Evolutionary conservation across 2,888 invertebrate species (phyloP).

Genomic region (Ecliptopera silaceata): DNA sequence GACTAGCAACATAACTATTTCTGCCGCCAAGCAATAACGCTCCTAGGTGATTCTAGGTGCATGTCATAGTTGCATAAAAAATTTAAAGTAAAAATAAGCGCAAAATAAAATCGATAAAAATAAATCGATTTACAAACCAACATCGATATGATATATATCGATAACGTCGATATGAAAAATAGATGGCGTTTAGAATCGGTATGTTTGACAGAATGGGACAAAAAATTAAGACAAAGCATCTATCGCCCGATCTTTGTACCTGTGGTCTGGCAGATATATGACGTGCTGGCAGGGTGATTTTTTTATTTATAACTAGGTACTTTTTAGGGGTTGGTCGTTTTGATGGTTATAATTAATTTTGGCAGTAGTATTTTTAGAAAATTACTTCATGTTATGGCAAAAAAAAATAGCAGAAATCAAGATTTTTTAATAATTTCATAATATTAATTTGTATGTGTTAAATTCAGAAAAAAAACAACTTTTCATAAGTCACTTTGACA

Average conservation of each 20-base stretch:
- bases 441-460: too few relatives aligned
- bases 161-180: constrained; percentile 61
- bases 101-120: constrained; percentile 13
- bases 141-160: too few relatives aligned
- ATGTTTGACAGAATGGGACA: constrained; percentile 54
- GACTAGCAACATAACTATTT: too few relatives aligned
- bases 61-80: too few relatives aligned
- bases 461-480: too few relatives aligned
- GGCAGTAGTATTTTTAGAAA: neutral
- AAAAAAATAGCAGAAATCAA: too few relatives aligned
- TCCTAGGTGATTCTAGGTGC: too few relatives aligned
- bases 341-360: constrained; percentile 15
- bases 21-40: too few relatives aligned
- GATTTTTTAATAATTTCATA: too few relatives aligned
- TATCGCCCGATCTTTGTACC: constrained; percentile 58
- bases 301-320: constrained; percentile 23
- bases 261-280: constrained; percentile 40
- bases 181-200: constrained; percentile 62
- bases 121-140: constrained; percentile 49
- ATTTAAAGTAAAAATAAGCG: too few relatives aligned
- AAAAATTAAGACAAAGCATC: constrained; percentile 59
- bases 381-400: too few relatives aligned
- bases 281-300: constrained; percentile 25
- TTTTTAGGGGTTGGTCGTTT: constrained; percentile 12
- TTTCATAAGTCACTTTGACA: too few relatives aligned